Conservation (phyloP, 2,113 vertebrate genomes). For the Platanista minor region DNA sequence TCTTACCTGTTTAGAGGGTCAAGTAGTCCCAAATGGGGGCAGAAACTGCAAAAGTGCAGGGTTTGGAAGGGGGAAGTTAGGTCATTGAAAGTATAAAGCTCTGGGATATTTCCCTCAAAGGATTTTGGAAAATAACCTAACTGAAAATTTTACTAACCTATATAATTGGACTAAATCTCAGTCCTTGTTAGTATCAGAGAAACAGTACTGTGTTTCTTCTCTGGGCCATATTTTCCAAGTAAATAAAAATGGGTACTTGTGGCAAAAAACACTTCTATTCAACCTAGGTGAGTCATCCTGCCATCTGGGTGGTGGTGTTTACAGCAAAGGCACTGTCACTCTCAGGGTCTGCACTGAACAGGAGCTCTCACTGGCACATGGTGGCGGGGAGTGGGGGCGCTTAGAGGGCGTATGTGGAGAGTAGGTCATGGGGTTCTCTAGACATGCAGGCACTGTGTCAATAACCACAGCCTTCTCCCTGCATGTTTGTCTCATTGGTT, state of each 20-base stretch:
- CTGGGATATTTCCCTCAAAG: not conserved
- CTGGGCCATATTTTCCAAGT: not conserved
- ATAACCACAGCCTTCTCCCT: not conserved
- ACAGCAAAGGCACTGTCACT: not conserved
- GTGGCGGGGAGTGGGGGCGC: not conserved
- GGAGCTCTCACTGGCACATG: not conserved
- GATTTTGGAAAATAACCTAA: not conserved
- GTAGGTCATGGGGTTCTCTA: not conserved
- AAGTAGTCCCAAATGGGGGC: not conserved
- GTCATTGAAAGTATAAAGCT: not conserved
- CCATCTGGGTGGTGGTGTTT: not conserved
- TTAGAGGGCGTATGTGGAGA: no score
- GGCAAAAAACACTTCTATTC: not conserved
- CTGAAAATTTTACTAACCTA: not conserved
- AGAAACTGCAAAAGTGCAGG: not conserved
- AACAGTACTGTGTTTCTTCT: not conserved
- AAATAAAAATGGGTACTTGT: not conserved
- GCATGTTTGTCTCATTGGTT: not conserved
- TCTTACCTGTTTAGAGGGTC: not conserved
- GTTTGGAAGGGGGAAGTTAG: not conserved
- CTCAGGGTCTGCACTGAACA: not conserved
- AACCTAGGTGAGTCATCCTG: not conserved
- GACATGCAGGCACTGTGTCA: fast-evolving
- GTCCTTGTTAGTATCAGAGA: not conserved
- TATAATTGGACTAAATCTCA: not conserved